Evolutionary conservation across 2,888 invertebrate genomes (phyloP).

Genomic region (Dasysyrphus albostriatus): DNA sequence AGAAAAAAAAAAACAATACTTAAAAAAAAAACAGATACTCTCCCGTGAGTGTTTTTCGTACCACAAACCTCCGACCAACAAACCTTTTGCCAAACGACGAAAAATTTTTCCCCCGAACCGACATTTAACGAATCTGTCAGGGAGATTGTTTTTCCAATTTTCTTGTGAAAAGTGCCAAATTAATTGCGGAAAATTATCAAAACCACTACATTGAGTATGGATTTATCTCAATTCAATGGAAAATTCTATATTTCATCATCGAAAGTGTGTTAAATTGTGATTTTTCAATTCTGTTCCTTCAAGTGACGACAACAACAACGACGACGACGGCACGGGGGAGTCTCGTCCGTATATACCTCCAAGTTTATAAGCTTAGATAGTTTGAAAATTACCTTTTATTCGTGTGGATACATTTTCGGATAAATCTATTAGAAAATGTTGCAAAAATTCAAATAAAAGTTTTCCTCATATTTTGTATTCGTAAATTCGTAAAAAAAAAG

Average conservation of each 20-base stretch:
- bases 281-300: constrained; percentile 20
- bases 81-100: constrained; percentile 76
- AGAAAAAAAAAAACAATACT: background rate
- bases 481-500: background rate
- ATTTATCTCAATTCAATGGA: constrained; percentile 54
- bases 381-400: constrained; percentile 26
- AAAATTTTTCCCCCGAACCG: constrained; percentile 75
- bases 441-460: constrained; percentile 65
- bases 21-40: constrained; percentile 46
- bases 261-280: constrained; percentile 68
- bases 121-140: constrained; percentile 74
- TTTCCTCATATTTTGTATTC: background rate
- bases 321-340: constrained; percentile 35
- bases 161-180: constrained; percentile 70
- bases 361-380: constrained; percentile 15
- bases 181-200: constrained; percentile 58
- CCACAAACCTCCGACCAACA: constrained; percentile 64
- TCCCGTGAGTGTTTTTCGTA: constrained; percentile 68
- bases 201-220: constrained; percentile 24
- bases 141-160: constrained; percentile 70
- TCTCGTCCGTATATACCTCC: constrained; percentile 32
- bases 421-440: constrained; percentile 52
- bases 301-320: constrained; percentile 23
- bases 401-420: constrained; percentile 43
- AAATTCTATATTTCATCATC: constrained; percentile 56